phyloP scores from a whole-genome alignment of 37 sponge, comb jelly and placozoan genomes.

The Halichondria panicea region DNA sequence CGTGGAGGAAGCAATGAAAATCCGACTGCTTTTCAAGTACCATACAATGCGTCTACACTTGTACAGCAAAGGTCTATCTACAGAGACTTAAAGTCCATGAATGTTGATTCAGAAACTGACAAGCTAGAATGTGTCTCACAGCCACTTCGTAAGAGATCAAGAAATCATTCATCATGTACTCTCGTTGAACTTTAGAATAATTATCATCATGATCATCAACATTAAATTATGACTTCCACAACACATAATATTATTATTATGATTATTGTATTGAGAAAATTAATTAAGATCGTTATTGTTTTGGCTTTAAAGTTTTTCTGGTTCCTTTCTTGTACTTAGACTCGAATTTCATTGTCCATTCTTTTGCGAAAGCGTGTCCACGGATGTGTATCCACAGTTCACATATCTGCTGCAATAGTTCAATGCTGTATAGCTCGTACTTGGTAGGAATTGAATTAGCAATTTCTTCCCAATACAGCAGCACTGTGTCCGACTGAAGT shows the following conservation, averaged over 20 bases:
- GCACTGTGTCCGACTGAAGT: neutral
- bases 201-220: too few species aligned
- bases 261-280: neutral
- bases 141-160: constrained; percentile 1
- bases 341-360: constrained; percentile 4
- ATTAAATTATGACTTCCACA: too few species aligned
- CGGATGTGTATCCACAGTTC: constrained; percentile 13
- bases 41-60: constrained; percentile 7
- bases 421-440: constrained; percentile 4
- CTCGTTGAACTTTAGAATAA: neutral
- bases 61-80: constrained; percentile 14
- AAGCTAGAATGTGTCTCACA: neutral
- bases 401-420: neutral
- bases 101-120: neutral
- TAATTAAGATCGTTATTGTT: neutral
- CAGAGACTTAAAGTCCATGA: constrained; percentile 28
- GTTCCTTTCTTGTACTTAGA: constrained; percentile 2
- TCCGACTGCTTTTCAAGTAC: constrained; percentile 23
- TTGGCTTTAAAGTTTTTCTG: neutral
- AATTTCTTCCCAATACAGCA: neutral
- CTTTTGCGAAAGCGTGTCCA: constrained; percentile 15
- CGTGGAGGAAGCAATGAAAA: constrained; percentile 32
- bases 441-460: neutral
- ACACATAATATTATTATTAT: neutral
- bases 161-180: neutral